These are phyloP conservation scores for Branchellion lobata DNA, from an alignment of 2,888 invertebrate genomes.

Conservation along the genomic window DNA sequence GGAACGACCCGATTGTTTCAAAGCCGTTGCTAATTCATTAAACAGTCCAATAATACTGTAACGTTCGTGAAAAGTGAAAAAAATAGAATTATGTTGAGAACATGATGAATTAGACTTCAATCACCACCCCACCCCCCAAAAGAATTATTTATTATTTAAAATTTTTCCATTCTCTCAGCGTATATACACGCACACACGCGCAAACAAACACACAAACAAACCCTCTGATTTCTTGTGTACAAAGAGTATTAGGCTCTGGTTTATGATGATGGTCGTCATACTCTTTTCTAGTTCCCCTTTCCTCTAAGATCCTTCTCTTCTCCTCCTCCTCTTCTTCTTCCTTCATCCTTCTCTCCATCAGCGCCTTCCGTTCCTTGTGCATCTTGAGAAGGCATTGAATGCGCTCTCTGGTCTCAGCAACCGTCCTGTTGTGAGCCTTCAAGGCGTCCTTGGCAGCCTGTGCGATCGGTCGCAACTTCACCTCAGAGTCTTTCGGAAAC, in stretches of 20 bases:
- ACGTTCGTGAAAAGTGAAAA: background rate
- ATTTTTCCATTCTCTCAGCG: too few species aligned
- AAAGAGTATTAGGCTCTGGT: background rate
- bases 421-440: slow-evolving; percentile 2
- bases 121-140: background rate
- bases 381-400: background rate
- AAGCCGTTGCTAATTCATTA: background rate
- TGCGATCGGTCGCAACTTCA: slow-evolving; percentile 59
- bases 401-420: background rate
- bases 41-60: background rate
- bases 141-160: background rate
- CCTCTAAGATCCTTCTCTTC: too few species aligned
- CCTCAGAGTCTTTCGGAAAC: slow-evolving; percentile 78
- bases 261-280: background rate
- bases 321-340: background rate
- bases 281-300: too few species aligned
- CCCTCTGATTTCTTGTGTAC: background rate
- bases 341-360: background rate
- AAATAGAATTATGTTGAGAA: background rate
- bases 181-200: too few species aligned
- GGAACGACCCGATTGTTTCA: too few species aligned
- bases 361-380: background rate
- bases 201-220: too few species aligned
- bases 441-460: slow-evolving; percentile 55
- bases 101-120: background rate